Base-by-base conservation (phyloP, 2,113 vertebrate species). In the Trochalopteron elliotii region DNA sequence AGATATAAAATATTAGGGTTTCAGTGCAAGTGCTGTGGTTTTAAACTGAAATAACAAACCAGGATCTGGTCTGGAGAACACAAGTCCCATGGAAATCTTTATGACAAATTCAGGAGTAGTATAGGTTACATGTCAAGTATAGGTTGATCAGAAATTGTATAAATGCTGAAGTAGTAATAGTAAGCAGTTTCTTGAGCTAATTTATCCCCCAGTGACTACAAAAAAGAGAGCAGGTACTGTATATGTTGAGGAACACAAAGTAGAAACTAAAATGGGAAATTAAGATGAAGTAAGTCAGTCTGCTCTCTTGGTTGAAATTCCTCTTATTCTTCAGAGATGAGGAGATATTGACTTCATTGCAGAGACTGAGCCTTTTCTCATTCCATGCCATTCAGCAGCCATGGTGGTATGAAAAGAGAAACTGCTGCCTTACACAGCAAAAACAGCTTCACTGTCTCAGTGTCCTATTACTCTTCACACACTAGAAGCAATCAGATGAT, bases 171-270 rank as follows among this genome's bases (percentile, higher is more conserved):
- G 84, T 12, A 72, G 45, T 18, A 85, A 40, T 35, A 8, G 74
- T 74, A 89, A 92, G 94, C 52, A 89, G 47, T 22, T 83, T 75
- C 82, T 86, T 96, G 87, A 87, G 64, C 39, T 83, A 90, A 86
- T 93, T 95, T 95, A 94, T 93, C 10, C 93, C 68, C 68, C 60
- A 89, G 76, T 47, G 35, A 90, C 56, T 67, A 33, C 6, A 77
- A 71, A 90, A 68, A 77, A 71, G 87, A 69, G 11, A 47, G 3
- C 5, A 33, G 7, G 25, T 45, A 76, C 50, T 57, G 25, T 65
- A 76, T 0, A 0, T 74, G 50, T 27, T 83, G 71, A 80, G 24
- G 64, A 93, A 74, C 47, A 79, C 33, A 37, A 68, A 83, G 68
- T 44, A 88, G 68, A 90, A 91, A 88, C 15, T 44, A 72, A 90